Percentiles rank a stretch among this genome's conserved stretches.
Evolutionary conservation across 2,113 vertebrate species (phyloP).

Genomic region (Jacana jacana): DNA sequence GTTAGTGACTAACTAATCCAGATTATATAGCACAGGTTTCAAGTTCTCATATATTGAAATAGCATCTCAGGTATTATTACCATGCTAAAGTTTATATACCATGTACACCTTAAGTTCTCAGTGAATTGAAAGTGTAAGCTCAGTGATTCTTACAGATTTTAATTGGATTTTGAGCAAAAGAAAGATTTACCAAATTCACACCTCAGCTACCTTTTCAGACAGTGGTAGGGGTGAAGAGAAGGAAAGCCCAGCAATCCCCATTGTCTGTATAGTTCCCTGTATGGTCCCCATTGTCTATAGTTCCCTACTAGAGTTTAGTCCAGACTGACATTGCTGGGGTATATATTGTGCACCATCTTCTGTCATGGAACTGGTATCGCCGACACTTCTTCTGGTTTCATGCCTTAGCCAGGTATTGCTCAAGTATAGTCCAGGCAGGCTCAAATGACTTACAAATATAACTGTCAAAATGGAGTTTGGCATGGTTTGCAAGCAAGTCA

Average conservation of each 20-base stretch:
- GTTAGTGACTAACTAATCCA: background rate
- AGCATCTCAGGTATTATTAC: background rate
- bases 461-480: background rate
- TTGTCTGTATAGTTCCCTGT: background rate
- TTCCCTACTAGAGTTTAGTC: background rate
- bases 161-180: background rate
- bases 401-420: background rate
- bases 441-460: background rate
- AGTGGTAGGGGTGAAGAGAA: background rate
- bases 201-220: background rate
- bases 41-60: background rate
- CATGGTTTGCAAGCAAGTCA: background rate
- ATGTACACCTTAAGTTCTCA: background rate
- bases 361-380: background rate
- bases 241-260: background rate
- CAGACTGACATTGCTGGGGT: background rate
- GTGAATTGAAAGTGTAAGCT: background rate
- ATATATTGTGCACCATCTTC: accelerated
- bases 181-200: background rate
- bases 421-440: background rate
- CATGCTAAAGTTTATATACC: background rate
- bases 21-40: background rate
- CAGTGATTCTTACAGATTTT: accelerated
- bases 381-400: background rate
- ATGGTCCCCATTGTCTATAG: background rate